Conservation (phyloP, 2,113 vertebrate species). For the Panthera uncia region DNA sequence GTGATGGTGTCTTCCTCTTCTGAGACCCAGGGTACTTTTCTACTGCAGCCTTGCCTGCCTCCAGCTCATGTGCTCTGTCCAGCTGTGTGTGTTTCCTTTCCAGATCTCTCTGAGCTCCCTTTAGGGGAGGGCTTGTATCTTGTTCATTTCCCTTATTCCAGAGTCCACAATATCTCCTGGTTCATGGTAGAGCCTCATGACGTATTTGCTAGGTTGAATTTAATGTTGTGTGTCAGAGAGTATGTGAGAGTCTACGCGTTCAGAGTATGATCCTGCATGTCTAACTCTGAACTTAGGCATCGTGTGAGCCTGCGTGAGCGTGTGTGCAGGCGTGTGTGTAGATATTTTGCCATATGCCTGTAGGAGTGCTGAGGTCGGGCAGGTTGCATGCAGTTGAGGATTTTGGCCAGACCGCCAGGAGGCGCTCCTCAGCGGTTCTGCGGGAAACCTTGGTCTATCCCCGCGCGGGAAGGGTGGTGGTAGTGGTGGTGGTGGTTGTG, state of each 20-base stretch:
- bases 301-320: not conserved
- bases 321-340: not conserved
- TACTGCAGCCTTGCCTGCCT: not conserved
- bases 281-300: not conserved
- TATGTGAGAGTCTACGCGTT: not conserved
- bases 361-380: not conserved
- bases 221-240: not conserved
- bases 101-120: not conserved
- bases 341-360: not conserved
- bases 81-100: not conserved
- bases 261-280: not conserved
- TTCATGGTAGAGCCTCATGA: not conserved
- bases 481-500: not conserved
- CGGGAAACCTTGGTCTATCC: constrained; percentile 3
- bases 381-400: not conserved
- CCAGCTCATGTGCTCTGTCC: not conserved
- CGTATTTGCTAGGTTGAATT: not conserved
- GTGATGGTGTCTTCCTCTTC: not conserved
- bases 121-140: not conserved
- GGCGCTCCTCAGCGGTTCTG: constrained; percentile 60
- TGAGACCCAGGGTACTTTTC: not conserved
- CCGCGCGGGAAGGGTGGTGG: constrained; percentile 44
- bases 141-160: not conserved
- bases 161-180: not conserved
- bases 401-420: constrained; percentile 63